Base-by-base conservation (phyloP, 30 jellyfish, hydroid and myxozoan genomes). In the Catostylus mosaicus region DNA sequence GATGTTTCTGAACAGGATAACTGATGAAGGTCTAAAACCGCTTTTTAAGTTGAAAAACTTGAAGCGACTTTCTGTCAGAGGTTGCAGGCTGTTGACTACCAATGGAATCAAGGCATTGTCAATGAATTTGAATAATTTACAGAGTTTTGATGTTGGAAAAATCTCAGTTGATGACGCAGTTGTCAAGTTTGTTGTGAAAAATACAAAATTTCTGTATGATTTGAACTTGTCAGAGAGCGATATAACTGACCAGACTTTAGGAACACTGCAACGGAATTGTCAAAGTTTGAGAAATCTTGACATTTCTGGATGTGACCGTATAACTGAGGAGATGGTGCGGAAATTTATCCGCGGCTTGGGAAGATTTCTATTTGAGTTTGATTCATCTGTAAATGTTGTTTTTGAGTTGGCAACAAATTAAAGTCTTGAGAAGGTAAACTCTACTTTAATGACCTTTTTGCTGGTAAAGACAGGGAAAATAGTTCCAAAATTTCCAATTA, bases 1-100 rank as follows among this genome's bases (percentile, higher is more conserved):
- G 26, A 30, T 65, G 24, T 23, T 14, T 35, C 48, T 69, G 14
- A 79, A 11, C n/a, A 75, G 63, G 6, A 45, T 79, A 29, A 79
- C 82, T 33, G 89, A 79, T 31, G 48, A 14, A 22, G 82, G 89
- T 23, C 50, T 79, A 6, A 35, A 26, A 36, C 23, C 82, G 31
- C 19, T 79, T 2, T n/a, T 8, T 9, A 4, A 11, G 24, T 26
- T 79, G 24, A 40, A 43, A 30, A 43, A 11, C 18, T 40, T 79
- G 35, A 79, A 36, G 29, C 22, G 48, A 18, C 19, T 79, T 70
- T 79, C 63, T 31, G 32, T 57, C 38, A 30, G 27, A 10, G 65
- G 80, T 18, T 79, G 89, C 36, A 1, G 35, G 9, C 50, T 24
- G 34, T 18, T 79, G 1, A 79, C 48, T 46, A 31, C 30, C 56